These are phyloP conservation scores for Drosophila anomalipes DNA, from an alignment of 2,888 invertebrate genomes.

Conservation along the genomic window DNA sequence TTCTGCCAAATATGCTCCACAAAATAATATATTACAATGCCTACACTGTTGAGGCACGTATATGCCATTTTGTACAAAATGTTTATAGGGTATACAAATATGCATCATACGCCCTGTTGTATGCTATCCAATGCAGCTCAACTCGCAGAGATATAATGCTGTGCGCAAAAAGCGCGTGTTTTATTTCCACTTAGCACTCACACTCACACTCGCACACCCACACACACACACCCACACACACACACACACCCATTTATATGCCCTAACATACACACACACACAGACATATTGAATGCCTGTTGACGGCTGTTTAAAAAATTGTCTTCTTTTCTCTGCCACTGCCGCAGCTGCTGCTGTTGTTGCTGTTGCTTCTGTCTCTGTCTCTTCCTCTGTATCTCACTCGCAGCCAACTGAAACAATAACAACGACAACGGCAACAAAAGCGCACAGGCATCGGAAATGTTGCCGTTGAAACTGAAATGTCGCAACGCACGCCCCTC, in stretches of 20 bases:
- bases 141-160: constrained; percentile 63
- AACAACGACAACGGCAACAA: constrained; percentile 70
- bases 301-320: constrained; percentile 71
- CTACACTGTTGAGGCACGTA: not conserved
- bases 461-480: constrained; percentile 85
- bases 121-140: constrained; percentile 48
- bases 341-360: constrained; percentile 3
- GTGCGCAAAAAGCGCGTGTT: constrained; percentile 79
- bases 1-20: not conserved
- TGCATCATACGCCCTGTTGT: constrained; percentile 59
- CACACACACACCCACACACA: not conserved
- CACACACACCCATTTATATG: constrained; percentile 1
- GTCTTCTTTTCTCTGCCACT: constrained; percentile 41
- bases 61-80: not conserved
- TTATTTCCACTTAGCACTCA: constrained; percentile 79
- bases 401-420: constrained; percentile 69
- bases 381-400: constrained; percentile 29
- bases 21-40: not conserved
- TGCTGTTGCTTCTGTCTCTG: constrained; percentile 4
- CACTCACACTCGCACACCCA: constrained; percentile 28
- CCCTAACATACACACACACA: constrained; percentile 15
- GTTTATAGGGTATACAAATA: constrained; percentile 30
- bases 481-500: constrained; percentile 68
- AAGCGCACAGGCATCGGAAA: constrained; percentile 83
- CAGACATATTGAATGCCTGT: constrained; percentile 74